phyloP scores from a whole-genome alignment of 53 echinoderm and acorn worm genomes.

The Mesocentrotus franciscanus region DNA sequence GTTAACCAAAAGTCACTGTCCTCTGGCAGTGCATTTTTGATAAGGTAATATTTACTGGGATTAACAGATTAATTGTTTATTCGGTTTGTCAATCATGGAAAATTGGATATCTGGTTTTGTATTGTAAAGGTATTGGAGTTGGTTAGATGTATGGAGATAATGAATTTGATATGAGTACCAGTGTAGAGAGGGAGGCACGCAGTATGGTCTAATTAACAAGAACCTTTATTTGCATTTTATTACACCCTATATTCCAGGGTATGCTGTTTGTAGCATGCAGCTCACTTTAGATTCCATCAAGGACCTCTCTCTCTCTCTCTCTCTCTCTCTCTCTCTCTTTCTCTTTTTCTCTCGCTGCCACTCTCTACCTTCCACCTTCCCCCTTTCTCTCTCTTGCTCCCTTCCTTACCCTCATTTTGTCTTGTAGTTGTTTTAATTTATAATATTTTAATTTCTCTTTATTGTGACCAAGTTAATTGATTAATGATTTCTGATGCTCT shows the following conservation, averaged over 20 bases:
- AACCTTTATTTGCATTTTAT: conserved; percentile 3
- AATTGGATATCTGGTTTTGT: background rate
- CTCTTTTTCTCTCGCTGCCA: background rate
- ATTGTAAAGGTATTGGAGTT: background rate
- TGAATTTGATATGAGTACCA: background rate
- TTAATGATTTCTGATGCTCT: too few species aligned
- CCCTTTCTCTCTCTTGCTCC: background rate
- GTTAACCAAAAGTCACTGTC: conserved; percentile 29
- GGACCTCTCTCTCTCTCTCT: background rate
- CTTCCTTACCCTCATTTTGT: too few species aligned
- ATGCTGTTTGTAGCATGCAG: background rate
- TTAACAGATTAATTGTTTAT: background rate
- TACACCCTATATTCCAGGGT: background rate
- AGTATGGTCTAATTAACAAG: background rate
- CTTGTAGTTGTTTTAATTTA: too few species aligned
- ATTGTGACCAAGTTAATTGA: too few species aligned
- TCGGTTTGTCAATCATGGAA: background rate
- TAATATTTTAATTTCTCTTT: too few species aligned
- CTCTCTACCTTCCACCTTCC: background rate
- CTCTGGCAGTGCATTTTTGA: background rate
- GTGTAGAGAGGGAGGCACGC: background rate
- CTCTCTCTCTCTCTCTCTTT: background rate
- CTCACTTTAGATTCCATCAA: background rate
- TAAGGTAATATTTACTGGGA: background rate
- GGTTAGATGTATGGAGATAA: background rate